phyloP scores from a whole-genome alignment of 1,140 invertebrate species.

The Oscheius sp. region DNA sequence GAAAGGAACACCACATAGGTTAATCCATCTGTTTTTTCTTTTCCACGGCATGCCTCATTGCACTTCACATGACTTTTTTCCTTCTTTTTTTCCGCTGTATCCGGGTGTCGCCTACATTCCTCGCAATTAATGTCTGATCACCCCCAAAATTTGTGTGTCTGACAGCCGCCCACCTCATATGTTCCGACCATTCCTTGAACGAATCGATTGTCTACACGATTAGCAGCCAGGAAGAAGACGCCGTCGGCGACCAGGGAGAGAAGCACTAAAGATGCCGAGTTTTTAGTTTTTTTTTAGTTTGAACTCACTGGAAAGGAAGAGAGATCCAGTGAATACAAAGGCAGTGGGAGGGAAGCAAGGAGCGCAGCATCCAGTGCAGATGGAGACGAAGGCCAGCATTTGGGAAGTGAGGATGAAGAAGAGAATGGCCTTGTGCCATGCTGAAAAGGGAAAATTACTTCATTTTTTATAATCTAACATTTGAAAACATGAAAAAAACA shows the following conservation, averaged over 20 bases:
- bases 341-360: slow-evolving; percentile 57
- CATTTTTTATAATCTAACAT: not conserved
- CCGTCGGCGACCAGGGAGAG: slow-evolving; percentile 58
- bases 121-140: not conserved
- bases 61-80: too few species aligned
- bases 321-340: slow-evolving; percentile 57
- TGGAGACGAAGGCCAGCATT: slow-evolving; percentile 55
- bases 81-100: too few species aligned
- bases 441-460: slow-evolving; percentile 36
- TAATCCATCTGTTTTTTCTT: too few species aligned
- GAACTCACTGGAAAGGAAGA: slow-evolving; percentile 55
- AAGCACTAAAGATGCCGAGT: slow-evolving; percentile 43
- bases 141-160: not conserved
- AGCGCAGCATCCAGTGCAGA: slow-evolving; percentile 58
- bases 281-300: not conserved
- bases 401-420: slow-evolving; percentile 58
- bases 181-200: slow-evolving; percentile 57
- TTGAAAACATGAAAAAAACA: too few species aligned
- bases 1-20: too few species aligned
- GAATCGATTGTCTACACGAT: slow-evolving; percentile 58
- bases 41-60: too few species aligned
- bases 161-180: slow-evolving; percentile 37
- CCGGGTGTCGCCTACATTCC: too few species aligned
- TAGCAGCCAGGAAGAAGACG: slow-evolving; percentile 60
- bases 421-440: slow-evolving; percentile 57